A percentile compares a stretch with the other conserved stretches of the same genome.
These are phyloP conservation scores for Tachycineta bicolor DNA, from an alignment of 2,113 vertebrate species.

Conservation along the genomic window DNA sequence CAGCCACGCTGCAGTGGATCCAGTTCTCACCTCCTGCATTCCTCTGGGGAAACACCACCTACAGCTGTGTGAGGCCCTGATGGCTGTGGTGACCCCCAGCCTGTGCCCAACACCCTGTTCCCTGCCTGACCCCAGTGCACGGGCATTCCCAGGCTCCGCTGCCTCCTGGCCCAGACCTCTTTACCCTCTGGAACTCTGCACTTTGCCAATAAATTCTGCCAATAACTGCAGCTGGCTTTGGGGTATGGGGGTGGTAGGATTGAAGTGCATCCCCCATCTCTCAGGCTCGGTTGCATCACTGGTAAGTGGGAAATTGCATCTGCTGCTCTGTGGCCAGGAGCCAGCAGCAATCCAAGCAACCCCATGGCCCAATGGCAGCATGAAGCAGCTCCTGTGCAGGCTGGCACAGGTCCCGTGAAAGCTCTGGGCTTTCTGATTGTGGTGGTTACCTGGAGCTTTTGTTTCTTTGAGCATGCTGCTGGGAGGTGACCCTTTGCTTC, in stretches of 20 bases:
- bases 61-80: not conserved
- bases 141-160: rapidly evolving
- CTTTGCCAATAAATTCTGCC: constrained; percentile 9
- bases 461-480: not conserved
- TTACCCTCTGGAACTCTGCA: not conserved
- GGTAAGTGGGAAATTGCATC: not conserved
- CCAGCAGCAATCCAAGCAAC: rapidly evolving
- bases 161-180: not conserved
- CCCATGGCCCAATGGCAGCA: rapidly evolving
- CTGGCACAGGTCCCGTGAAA: not conserved
- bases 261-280: not conserved
- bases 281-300: rapidly evolving
- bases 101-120: not conserved
- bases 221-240: not conserved
- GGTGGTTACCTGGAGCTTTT: not conserved
- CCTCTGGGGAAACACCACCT: constrained; percentile 44
- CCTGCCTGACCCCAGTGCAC: rapidly evolving
- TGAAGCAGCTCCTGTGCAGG: not conserved
- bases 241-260: not conserved
- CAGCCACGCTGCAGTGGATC: constrained; percentile 6
- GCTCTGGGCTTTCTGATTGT: not conserved
- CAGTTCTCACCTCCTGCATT: not conserved
- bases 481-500: not conserved
- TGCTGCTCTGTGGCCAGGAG: not conserved
- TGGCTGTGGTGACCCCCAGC: not conserved